These are phyloP conservation scores for Eulimnadia texana DNA, from an alignment of 1,140 invertebrate genomes.

Conservation along the genomic window DNA sequence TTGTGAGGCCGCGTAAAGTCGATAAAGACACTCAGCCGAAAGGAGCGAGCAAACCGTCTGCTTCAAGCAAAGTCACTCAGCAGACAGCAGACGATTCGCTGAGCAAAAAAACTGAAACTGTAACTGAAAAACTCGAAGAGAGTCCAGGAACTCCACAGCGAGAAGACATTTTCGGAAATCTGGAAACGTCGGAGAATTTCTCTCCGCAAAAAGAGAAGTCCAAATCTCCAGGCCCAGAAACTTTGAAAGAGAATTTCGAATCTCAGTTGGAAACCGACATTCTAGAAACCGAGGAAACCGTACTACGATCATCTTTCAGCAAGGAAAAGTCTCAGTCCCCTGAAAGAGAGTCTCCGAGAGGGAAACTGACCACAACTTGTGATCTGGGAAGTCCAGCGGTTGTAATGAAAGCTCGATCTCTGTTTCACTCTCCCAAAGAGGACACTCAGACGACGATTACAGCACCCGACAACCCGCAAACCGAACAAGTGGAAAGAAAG, in stretches of 20 bases:
- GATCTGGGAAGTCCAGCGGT: slow-evolving; percentile 11
- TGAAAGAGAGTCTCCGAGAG: neutral
- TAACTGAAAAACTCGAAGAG: neutral
- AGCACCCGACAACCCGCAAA: neutral
- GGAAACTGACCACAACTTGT: neutral
- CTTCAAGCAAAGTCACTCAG: too few species aligned
- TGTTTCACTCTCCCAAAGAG: neutral
- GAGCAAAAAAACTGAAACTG: too few species aligned
- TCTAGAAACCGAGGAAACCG: neutral
- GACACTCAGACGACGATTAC: neutral
- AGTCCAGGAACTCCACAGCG: too few species aligned
- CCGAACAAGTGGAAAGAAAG: neutral
- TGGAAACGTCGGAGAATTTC: too few species aligned
- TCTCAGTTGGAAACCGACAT: neutral
- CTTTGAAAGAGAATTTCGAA: too few species aligned
- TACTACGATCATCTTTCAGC: neutral
- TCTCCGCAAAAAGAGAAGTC: too few species aligned
- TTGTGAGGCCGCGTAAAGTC: neutral
- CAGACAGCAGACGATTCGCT: too few species aligned
- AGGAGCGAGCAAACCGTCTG: neutral
- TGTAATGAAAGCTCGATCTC: slow-evolving; percentile 11
- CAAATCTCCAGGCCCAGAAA: too few species aligned
- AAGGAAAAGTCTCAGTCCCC: neutral
- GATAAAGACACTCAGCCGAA: neutral
- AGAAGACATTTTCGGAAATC: too few species aligned